These are phyloP conservation scores for Pseudomyrmex sp. DNA, from an alignment of 1,140 invertebrate species.

Conservation along the genomic window DNA sequence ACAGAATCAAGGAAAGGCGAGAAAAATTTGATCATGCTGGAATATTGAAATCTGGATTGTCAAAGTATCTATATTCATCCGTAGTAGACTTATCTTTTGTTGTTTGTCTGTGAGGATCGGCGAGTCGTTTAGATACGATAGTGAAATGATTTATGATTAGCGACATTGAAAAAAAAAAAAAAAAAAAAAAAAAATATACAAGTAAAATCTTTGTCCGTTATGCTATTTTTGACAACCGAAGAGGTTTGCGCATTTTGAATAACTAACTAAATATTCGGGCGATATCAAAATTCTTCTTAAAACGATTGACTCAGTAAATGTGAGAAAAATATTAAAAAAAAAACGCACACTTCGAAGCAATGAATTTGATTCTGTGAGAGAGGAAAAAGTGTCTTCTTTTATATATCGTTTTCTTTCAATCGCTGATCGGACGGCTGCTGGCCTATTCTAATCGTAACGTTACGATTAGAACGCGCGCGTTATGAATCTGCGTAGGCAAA, in stretches of 20 bases:
- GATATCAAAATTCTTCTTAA: constrained; percentile 51
- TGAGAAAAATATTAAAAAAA: constrained; percentile 1
- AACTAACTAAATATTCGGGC: too few species aligned
- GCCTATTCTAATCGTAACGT: too few species aligned
- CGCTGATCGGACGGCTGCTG: too few species aligned
- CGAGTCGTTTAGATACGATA: constrained; percentile 23
- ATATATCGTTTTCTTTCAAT: too few species aligned
- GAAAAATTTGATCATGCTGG: constrained; percentile 74
- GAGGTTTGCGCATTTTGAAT: too few species aligned
- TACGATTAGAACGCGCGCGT: too few species aligned
- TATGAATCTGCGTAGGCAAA: too few species aligned
- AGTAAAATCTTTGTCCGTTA: constrained; percentile 43
- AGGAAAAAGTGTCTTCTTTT: too few species aligned
- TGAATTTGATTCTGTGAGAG: too few species aligned
- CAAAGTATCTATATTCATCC: constrained; percentile 2
- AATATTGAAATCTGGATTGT: constrained; percentile 42
- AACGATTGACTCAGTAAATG: constrained; percentile 41
- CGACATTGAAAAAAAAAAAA: neutral
- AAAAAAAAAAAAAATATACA: neutral
- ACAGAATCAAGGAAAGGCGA: constrained; percentile 78
- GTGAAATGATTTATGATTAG: neutral
- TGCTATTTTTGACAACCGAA: too few species aligned
- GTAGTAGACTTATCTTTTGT: constrained; percentile 8
- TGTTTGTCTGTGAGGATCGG: constrained; percentile 8
- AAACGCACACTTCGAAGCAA: too few species aligned